Base-by-base conservation (phyloP, 1,140 invertebrate species). In the Penaeus chinensis region DNA sequence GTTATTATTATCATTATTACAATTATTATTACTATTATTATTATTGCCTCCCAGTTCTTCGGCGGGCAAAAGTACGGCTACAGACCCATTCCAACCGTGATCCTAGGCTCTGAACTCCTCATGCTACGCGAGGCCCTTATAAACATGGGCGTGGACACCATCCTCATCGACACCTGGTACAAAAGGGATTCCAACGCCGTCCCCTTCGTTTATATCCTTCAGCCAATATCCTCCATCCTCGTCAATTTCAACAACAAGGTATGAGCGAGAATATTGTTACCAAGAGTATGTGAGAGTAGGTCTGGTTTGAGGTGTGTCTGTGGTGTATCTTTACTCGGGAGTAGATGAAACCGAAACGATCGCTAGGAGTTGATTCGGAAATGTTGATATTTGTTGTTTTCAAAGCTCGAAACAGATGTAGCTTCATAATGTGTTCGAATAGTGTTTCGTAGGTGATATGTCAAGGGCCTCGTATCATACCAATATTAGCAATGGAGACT, bases 161-260 rank as follows among this genome's bases (percentile, higher is more conserved):
- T 94, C 11, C 93, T 98, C 7, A 93, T 99, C 65, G 97, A 99
- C 91, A 96, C 95, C 13, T 99, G 98, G 98, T 99, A 99, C 92
- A 96, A 97, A 91, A 97, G 98, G 92, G 98, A 99, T 91, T 96
- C 96, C 77, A 99, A 99, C 92, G 96, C 97, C 0, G 98, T 99
- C 5, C 96, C 96, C 0, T 95, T 97, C 0, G 96, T 98, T 3
- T 99, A 97, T 47, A 96, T 99, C 37, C 93, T 99, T 1, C 98
- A 99, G 91, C 98, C 98, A 0, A 99, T 99, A 89, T 99, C 98
- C 10, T 98, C 98, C 1, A 99, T 99, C 91, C 93, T 99, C 13
- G 95, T 98, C 88, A 99, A 99, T 92, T 99, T 99, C 91, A 99
- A 99, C 92, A 99, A 99, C 91, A 99, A 99, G 94, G 98, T 98